Percentiles rank a stretch among this genome's conserved stretches.
phyloP scores from a whole-genome alignment of 2,797 vertebrate species.

The Masticophis lateralis region DNA sequence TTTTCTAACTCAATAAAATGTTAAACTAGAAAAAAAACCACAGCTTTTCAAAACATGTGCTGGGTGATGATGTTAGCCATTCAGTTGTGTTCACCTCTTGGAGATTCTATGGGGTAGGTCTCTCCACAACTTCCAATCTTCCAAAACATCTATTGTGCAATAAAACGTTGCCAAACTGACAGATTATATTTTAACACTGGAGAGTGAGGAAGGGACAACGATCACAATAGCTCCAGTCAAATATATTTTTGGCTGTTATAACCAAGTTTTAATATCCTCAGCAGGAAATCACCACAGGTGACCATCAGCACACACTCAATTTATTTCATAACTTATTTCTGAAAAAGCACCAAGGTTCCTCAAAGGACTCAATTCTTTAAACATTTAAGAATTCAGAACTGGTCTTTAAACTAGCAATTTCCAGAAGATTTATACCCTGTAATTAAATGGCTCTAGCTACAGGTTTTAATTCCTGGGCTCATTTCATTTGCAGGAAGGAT shows the following conservation, averaged over 20 bases:
- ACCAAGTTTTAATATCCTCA: constrained; percentile 10
- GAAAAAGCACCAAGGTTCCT: too few species aligned
- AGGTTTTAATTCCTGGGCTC: background rate
- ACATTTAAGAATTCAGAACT: background rate
- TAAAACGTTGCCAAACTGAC: background rate
- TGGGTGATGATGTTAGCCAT: background rate
- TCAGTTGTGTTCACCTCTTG: background rate
- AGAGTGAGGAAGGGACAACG: background rate
- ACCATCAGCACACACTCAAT: background rate
- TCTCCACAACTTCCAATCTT: background rate
- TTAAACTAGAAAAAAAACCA: background rate
- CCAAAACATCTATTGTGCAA: background rate
- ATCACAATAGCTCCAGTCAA: background rate
- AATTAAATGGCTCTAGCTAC: background rate
- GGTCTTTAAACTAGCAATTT: background rate
- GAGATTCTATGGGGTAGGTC: background rate
- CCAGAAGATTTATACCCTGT: background rate
- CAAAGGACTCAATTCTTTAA: background rate
- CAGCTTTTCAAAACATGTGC: background rate
- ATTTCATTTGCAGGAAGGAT: background rate
- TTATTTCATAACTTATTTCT: background rate
- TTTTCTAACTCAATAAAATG: too few species aligned
- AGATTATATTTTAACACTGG: background rate
- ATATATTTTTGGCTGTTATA: constrained; percentile 3
- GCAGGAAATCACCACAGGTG: background rate